These are phyloP conservation scores for Melitaea athalia DNA, from an alignment of 2,888 invertebrate species.

Conservation along the genomic window DNA sequence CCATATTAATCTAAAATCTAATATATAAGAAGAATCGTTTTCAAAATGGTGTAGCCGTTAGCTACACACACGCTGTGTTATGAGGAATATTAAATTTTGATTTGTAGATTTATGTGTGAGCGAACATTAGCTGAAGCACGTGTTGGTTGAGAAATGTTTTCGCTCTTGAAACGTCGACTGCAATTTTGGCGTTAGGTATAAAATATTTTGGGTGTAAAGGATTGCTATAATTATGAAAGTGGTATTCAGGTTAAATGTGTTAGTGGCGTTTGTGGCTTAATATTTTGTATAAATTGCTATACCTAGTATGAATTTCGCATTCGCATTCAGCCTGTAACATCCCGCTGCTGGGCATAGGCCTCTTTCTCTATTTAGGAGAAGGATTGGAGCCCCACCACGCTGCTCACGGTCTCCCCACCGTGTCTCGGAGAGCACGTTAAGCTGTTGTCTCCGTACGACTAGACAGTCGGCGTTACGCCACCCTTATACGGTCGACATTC, in stretches of 20 bases:
- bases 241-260: neutral
- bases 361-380: too few species aligned
- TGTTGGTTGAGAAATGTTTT: conserved; percentile 35
- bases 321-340: too few species aligned
- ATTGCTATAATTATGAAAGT: conserved; percentile 17
- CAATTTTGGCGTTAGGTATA: conserved; percentile 25
- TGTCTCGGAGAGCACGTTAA: too few species aligned
- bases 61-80: conserved; percentile 12
- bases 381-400: too few species aligned
- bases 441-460: too few species aligned
- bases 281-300: neutral
- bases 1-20: too few species aligned
- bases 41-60: conserved; percentile 5
- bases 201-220: conserved; percentile 21
- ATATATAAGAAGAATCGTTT: neutral
- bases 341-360: too few species aligned
- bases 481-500: too few species aligned
- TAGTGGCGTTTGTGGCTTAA: conserved; percentile 4
- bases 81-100: conserved; percentile 36
- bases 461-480: too few species aligned
- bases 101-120: conserved; percentile 37
- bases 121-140: conserved; percentile 36
- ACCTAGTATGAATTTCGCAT: too few species aligned
- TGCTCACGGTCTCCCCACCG: too few species aligned
- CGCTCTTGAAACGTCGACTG: conserved; percentile 28